phyloP scores from a whole-genome alignment of 2,113 vertebrate genomes.

The Pangasianodon hypophthalmus region DNA sequence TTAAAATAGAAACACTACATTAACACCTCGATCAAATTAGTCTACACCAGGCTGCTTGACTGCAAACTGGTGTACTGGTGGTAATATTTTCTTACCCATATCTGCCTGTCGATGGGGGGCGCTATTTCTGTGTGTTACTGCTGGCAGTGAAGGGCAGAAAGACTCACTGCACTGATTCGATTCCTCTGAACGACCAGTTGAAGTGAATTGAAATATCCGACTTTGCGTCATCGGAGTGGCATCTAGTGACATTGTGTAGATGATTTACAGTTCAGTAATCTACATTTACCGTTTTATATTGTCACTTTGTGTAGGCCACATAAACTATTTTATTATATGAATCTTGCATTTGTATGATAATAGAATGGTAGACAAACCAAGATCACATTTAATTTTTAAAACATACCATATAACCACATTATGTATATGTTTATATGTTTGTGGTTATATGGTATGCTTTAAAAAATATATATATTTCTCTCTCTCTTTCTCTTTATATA shows the following conservation, averaged over 20 bases:
- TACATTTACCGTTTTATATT: neutral
- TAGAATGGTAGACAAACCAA: neutral
- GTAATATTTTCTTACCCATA: neutral
- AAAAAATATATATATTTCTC: too few species aligned
- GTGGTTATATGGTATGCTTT: too few species aligned
- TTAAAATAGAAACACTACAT: neutral
- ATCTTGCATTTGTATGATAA: neutral
- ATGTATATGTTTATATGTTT: too few species aligned
- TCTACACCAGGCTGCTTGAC: neutral
- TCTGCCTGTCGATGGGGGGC: conserved; percentile 36
- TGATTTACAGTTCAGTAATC: neutral
- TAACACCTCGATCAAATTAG: neutral
- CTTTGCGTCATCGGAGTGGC: neutral
- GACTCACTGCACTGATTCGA: conserved; percentile 18
- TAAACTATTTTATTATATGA: neutral
- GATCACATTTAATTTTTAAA: neutral
- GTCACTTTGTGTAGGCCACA: neutral
- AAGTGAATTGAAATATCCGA: neutral
- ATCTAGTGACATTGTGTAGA: too few species aligned
- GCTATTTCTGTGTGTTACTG: conserved; percentile 21
- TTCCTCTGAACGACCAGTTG: neutral
- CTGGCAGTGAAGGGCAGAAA: neutral
- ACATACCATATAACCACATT: neutral
- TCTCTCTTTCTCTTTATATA: too few species aligned
- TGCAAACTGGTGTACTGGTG: neutral